Base-by-base conservation (phyloP, 2,113 vertebrate species). In the Camelus dromedarius region DNA sequence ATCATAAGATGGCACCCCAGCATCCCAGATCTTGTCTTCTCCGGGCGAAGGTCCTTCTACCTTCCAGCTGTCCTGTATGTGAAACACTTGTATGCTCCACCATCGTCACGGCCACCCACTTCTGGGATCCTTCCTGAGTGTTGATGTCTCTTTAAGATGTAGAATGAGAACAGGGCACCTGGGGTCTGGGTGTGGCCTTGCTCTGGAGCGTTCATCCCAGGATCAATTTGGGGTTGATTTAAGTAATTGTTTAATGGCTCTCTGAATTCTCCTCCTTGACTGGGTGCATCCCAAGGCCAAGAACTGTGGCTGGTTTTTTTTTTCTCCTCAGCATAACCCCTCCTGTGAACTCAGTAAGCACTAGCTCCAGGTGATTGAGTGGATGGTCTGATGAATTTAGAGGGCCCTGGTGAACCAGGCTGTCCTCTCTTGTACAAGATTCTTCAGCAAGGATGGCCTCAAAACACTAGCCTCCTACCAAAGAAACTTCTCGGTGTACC, bases 1-100 rank as follows among this genome's bases (percentile, higher is more conserved):
- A 3, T 12, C 8, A 0, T 22, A 24, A 28, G 20, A 42, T 2
- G 32, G 30, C 26, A 18, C 10, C 67, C n/a, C 9, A 4, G 4
- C n/a, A 1, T n/a, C 18, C 6, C 32, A n/a, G 0, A 4, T 8
- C 73, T 89, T 48, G 50, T 72, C 64, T 67, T 66, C 12, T 54
- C 15, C 14, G 2, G 28, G 6, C 50, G 19, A 18, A 7, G 0
- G 12, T 10, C 35, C 60, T 38, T 38, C 54, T 5, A 1, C 70
- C 73, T 35, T 2, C 62, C 16, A 48, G 67, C 32, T 48, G 2
- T 4, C 22, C 46, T 30, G 4, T 1, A 3, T 15, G 12, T 3
- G 72, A 50, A 58, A 12, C 22, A 8, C 3, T 7, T 30, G 19
- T 26, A 12, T 32, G 13, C 20, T 4, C 16, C 2, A 0, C 18